A percentile compares a stretch with the other conserved stretches of the same genome.
Evolutionary conservation across 1,140 invertebrate genomes (phyloP).

Genomic region (Homarus americanus): DNA sequence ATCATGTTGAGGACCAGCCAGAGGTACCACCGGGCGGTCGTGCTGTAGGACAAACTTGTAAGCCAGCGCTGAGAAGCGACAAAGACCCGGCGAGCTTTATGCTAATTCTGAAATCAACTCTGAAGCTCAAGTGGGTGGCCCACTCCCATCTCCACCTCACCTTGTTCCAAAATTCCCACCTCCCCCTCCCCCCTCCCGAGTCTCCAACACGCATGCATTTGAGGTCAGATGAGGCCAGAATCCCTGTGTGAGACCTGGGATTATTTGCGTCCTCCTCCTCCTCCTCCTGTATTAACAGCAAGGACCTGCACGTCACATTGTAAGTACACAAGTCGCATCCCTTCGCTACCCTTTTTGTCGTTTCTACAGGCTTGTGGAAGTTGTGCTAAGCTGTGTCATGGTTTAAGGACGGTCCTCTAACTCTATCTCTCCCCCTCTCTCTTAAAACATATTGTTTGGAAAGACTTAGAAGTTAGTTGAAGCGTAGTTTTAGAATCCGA

Average conservation of each 20-base stretch:
- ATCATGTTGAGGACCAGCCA: too few relatives aligned
- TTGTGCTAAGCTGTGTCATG: too few relatives aligned
- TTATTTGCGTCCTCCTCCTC: too few relatives aligned
- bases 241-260: too few relatives aligned
- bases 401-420: too few relatives aligned
- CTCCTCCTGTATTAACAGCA: too few relatives aligned
- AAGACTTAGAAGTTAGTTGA: conserved; percentile 17
- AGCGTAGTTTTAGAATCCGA: conserved; percentile 11
- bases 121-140: neutral
- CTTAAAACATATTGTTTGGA: conserved; percentile 16
- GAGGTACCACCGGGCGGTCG: too few relatives aligned
- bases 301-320: too few relatives aligned
- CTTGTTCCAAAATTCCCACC: neutral
- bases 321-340: too few relatives aligned
- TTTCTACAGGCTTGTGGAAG: too few relatives aligned
- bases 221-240: neutral
- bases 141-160: neutral
- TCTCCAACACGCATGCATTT: neutral
- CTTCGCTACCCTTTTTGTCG: too few relatives aligned
- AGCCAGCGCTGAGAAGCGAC: neutral
- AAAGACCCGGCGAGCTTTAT: neutral
- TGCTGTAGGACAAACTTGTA: neutral
- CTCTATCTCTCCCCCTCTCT: neutral
- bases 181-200: neutral
- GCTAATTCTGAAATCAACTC: conserved; percentile 15